Base-by-base conservation (phyloP, 2,113 vertebrate species). In the Himantopus leucocephalus region DNA sequence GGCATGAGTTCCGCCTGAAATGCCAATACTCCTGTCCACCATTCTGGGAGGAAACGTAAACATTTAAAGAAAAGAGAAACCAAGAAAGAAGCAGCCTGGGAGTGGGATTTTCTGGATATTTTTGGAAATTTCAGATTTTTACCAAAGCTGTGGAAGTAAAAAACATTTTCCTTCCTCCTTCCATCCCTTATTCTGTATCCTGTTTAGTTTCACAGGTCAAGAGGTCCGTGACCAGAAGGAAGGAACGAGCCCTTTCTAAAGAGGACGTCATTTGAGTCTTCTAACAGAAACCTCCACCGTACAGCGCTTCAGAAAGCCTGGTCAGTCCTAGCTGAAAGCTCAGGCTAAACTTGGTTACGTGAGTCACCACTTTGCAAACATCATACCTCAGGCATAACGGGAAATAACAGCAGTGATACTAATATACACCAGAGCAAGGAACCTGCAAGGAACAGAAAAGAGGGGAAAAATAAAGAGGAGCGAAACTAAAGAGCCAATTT, bases 141-240 rank as follows among this genome's bases (percentile, higher is more conserved):
- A 84, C 45, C 18, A 80, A 76, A 91, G 26, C 86, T 6, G 3
- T 6, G 1, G 67, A 94, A 91, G 37, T 50, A 35, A 77, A 95
- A 93, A 76, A 1, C 32, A 18, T 50, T 84, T 95, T 84, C 50
- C 64, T 94, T 91, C 59, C 37, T 91, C 26, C 76, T 73, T 94
- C 68, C 64, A 70, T 84, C 68, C 52, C 55, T 62, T 83, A 52
- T 26, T 81, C 56, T 55, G 29, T 75, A 77, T 96, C 93, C 91
- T 91, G 89, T 96, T 96, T 94, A 56, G 22, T 84, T 89, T 78
- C 39, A 35, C 21, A 67, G 89, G 94, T 91, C 84, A 94, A 86
- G 84, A 83, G 91, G 91, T 91, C 80, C 2, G 4, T 87, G 73
- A 55, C 59, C 91, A 94, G 93, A 86, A 97, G 94, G 93, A 92